Percentiles rank a stretch among this genome's conserved stretches.
These are phyloP conservation scores for Nephila pilipes DNA, from an alignment of 1,140 invertebrate species.

Conservation along the genomic window DNA sequence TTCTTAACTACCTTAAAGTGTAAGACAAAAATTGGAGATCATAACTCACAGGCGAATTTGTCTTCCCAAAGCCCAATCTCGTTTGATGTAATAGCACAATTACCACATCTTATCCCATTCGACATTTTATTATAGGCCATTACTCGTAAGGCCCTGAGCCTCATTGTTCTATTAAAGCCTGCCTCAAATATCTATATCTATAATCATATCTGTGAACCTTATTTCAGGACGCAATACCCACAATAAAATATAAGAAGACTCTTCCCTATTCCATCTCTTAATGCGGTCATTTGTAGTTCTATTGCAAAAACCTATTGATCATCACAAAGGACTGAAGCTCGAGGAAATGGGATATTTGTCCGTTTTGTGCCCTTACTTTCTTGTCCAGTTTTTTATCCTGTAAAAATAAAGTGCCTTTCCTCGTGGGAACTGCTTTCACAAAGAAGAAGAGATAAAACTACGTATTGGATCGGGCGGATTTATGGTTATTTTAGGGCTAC, in stretches of 20 bases:
- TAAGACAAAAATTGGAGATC: slow-evolving; percentile 37
- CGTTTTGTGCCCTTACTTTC: slow-evolving; percentile 28
- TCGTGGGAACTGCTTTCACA: not conserved
- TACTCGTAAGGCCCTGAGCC: slow-evolving; percentile 13
- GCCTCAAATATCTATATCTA: slow-evolving; percentile 62
- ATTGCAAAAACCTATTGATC: slow-evolving; percentile 62
- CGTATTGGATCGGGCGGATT: slow-evolving; percentile 12
- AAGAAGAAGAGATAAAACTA: slow-evolving; percentile 7
- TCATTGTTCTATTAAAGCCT: slow-evolving; percentile 17
- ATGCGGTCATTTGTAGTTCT: slow-evolving; percentile 70
- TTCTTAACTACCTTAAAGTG: not conserved
- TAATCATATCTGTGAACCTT: slow-evolving; percentile 69
- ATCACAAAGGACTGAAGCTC: not conserved
- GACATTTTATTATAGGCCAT: slow-evolving; percentile 69
- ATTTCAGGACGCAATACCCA: slow-evolving; percentile 11
- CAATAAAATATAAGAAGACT: slow-evolving; percentile 55
- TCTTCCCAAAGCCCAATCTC: not conserved
- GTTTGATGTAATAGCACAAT: slow-evolving; percentile 47
- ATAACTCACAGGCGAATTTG: slow-evolving; percentile 13
- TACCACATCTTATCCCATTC: slow-evolving; percentile 21
- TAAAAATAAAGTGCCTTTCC: slow-evolving; percentile 50
- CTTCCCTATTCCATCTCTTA: not conserved
- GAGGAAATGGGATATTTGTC: slow-evolving; percentile 60
- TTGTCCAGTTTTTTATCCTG: not conserved
- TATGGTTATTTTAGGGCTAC: slow-evolving; percentile 34